A percentile compares a stretch with the other conserved stretches of the same genome.
Conservation (phyloP, 2,113 vertebrate species). For the Salvelinus sp. region DNA sequence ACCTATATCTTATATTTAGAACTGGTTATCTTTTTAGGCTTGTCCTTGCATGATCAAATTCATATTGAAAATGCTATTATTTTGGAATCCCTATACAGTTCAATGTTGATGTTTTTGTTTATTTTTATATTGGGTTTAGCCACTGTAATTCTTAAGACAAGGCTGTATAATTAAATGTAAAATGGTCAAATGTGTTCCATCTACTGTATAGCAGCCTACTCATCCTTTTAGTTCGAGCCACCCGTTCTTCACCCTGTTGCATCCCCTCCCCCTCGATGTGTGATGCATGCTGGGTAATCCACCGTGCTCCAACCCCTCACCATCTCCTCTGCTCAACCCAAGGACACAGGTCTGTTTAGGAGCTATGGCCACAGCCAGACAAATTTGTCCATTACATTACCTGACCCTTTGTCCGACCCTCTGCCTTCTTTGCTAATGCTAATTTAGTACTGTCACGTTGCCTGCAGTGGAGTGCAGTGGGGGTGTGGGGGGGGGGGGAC, state of each 20-base stretch:
- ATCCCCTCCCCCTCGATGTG: background rate
- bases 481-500: background rate
- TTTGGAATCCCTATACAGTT: no score
- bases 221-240: no score
- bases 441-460: background rate
- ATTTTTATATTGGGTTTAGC: background rate
- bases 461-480: background rate
- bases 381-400: background rate
- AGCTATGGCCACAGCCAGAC: background rate
- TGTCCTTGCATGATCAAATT: no score
- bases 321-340: background rate
- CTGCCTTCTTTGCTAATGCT: background rate
- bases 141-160: background rate
- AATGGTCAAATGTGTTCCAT: no score
- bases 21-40: no score
- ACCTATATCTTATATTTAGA: no score
- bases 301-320: background rate
- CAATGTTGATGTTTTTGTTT: background rate
- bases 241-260: background rate
- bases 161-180: background rate
- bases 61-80: no score
- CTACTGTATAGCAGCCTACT: no score
- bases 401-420: constrained; percentile 13
- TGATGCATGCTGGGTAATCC: background rate
- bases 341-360: background rate